Evolutionary conservation across 2,113 vertebrate species (phyloP).

Genomic region (Menidia beryllina): DNA sequence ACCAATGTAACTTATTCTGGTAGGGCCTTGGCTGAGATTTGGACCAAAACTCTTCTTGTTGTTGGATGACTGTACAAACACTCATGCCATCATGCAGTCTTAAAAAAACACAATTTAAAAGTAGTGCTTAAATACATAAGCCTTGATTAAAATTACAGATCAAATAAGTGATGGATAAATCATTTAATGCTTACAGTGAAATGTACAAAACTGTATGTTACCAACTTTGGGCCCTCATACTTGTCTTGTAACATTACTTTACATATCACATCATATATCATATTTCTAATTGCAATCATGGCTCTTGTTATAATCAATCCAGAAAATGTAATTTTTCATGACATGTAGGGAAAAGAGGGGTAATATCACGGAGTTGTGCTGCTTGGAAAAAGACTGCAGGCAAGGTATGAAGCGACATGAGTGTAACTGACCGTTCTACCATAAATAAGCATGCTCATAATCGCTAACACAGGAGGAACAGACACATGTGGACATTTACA

Average conservation of each 20-base stretch:
- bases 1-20: no score
- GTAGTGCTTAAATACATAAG: not conserved
- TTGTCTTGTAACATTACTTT: not conserved
- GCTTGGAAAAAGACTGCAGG: slow-evolving; percentile 73
- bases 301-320: not conserved
- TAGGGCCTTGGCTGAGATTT: no score
- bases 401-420: slow-evolving; percentile 33
- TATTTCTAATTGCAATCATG: no score
- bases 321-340: slow-evolving; percentile 65
- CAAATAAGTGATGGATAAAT: not conserved
- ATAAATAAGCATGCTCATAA: slow-evolving; percentile 47
- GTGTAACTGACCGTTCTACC: slow-evolving; percentile 37
- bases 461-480: slow-evolving; percentile 50
- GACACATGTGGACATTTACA: slow-evolving; percentile 71
- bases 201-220: not conserved
- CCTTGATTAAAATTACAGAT: not conserved
- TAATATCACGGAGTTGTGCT: slow-evolving; percentile 42
- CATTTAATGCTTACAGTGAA: not conserved
- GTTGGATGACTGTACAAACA: not conserved
- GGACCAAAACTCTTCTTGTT: not conserved
- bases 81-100: not conserved
- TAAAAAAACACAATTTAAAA: not conserved
- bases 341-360: slow-evolving; percentile 39
- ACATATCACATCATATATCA: no score
- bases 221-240: not conserved